Conservation (phyloP, 1,140 invertebrate genomes). For the Nixonia krombeini region DNA sequence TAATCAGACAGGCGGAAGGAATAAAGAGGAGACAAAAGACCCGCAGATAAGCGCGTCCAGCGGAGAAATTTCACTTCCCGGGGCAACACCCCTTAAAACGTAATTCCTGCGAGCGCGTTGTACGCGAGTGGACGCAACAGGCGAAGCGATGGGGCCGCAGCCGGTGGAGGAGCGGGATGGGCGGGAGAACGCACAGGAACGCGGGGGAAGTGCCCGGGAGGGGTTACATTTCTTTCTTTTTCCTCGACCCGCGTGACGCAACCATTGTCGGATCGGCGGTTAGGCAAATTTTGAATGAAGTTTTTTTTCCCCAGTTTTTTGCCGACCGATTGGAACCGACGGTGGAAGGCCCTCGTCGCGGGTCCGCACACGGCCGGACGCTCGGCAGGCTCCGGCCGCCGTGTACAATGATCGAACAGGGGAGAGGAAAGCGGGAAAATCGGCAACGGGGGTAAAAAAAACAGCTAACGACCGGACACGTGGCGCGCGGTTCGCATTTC, state of each 20-base stretch:
- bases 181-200: too few species aligned
- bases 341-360: slow-evolving; percentile 34
- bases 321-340: slow-evolving; percentile 14
- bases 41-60: slow-evolving; percentile 26
- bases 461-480: slow-evolving; percentile 39
- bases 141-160: neutral
- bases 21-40: slow-evolving; percentile 24
- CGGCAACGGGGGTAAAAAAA: slow-evolving; percentile 43
- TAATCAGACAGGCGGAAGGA: slow-evolving; percentile 27
- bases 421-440: slow-evolving; percentile 47
- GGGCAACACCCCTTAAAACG: slow-evolving; percentile 3
- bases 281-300: slow-evolving; percentile 68
- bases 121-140: slow-evolving; percentile 18
- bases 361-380: slow-evolving; percentile 53
- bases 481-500: slow-evolving; percentile 31
- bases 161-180: neutral
- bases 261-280: slow-evolving; percentile 49
- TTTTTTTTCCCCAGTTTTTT: slow-evolving; percentile 49
- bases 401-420: slow-evolving; percentile 47
- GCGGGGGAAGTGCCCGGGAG: too few species aligned
- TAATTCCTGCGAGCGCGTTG: neutral
- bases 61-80: neutral
- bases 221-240: slow-evolving; percentile 23
- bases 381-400: slow-evolving; percentile 49
- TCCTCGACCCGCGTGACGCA: slow-evolving; percentile 7